Evolutionary conservation across 2,797 vertebrate genomes (phyloP).

Genomic region (Champsocephalus gunnari): DNA sequence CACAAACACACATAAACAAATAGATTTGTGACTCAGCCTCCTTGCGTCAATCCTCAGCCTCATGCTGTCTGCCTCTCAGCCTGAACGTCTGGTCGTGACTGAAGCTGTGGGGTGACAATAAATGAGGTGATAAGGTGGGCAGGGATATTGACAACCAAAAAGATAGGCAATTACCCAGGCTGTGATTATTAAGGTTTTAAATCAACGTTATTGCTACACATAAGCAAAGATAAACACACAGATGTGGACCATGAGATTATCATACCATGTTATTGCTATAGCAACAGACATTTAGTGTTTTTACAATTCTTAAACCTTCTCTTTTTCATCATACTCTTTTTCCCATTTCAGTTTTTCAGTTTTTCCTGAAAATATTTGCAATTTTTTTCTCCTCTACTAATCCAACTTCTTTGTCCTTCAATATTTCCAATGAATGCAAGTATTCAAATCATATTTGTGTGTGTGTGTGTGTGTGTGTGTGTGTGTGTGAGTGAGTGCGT

Average conservation of each 20-base stretch:
- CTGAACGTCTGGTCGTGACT: conserved; percentile 49
- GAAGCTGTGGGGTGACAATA: conserved; percentile 38
- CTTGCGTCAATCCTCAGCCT: conserved; percentile 46
- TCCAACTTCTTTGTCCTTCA: not conserved
- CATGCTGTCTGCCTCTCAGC: conserved; percentile 17
- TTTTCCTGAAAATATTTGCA: not conserved
- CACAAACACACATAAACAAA: conserved; percentile 26
- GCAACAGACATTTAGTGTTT: not conserved
- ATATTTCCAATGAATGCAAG: not conserved
- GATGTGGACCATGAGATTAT: not conserved
- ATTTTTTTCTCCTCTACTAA: not conserved
- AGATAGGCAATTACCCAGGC: conserved; percentile 34
- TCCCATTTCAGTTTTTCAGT: not conserved
- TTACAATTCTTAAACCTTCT: not conserved
- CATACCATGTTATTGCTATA: not conserved
- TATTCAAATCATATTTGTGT: not conserved
- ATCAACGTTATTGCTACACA: not conserved
- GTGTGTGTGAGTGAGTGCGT: conserved; percentile 6
- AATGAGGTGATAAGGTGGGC: conserved; percentile 47
- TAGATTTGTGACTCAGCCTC: conserved; percentile 59
- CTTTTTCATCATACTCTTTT: not conserved
- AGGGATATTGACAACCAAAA: conserved; percentile 19
- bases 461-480: conserved; percentile 2
- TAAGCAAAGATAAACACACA: not conserved
- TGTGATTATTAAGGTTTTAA: conserved; percentile 21